Evolutionary conservation across 2,113 vertebrate species (phyloP), one percentile per base, ranked within the genome.

Genomic region (Saguinus imperator): DNA sequence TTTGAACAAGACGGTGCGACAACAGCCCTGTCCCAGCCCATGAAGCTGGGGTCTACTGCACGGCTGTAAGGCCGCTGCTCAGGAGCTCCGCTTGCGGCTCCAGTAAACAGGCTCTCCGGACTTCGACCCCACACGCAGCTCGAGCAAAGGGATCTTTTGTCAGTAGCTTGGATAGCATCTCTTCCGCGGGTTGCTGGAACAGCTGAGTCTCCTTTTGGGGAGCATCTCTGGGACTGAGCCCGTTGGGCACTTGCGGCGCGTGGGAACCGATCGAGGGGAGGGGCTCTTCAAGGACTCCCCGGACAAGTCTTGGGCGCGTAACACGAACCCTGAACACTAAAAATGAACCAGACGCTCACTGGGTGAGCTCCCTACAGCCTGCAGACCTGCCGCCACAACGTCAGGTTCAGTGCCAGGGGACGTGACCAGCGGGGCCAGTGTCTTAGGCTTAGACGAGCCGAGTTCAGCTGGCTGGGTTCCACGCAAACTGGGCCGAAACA

Each of bases 281-380:
- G 37, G 23, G 32, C 29, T 20, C 27, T 81, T 66, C 27, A 25
- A 3, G 61, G 55, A 37, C 23, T 3, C 17, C 0, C 4, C 0
- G n/a, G 29, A 9, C 57, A 35, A 70, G 29, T 37, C 10, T 43
- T 1, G 32, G 0, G 16, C 29, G 21, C 35, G 1, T 4, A 37
- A 35, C 8, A 11, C 8, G 58, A 82, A 48, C 64, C n/a, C 29
- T 61, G 64, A 52, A n/a, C 27, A 18, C 16, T 23, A 32, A 50
- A 35, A 57, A 35, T 75, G n/a, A 6, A 35, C 50, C 40, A 7
- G 12, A 1, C 25, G 1, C 50, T 48, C 7, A 0, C 25, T 0
- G 4, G 32, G 23, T 5, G 35, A 68, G 57, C 27, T 35, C 32
- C 1, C 35, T 21, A 9, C 27, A 88, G 20, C 7, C n/a, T 4